phyloP scores from a whole-genome alignment of 2,113 vertebrate genomes.

The Potamarius usumacintae region DNA sequence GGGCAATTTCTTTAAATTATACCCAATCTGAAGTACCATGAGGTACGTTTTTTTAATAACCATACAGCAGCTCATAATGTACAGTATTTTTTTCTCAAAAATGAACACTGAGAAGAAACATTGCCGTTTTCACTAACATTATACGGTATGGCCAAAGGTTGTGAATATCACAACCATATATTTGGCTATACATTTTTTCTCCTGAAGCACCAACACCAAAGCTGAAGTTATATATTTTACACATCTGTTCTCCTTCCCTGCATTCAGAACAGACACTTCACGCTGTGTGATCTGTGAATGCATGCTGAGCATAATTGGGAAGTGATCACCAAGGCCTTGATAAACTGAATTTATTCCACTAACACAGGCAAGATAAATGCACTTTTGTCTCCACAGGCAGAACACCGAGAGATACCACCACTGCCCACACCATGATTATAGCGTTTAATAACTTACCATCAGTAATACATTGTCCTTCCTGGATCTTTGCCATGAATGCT shows the following conservation, averaged over 20 bases:
- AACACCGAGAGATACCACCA: background rate
- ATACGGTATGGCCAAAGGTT: background rate
- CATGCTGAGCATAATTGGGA: constrained; percentile 44
- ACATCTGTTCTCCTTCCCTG: constrained; percentile 9
- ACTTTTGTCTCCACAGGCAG: background rate
- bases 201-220: constrained; percentile 10
- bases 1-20: constrained; percentile 49
- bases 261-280: constrained; percentile 12
- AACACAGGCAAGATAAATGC: constrained; percentile 64
- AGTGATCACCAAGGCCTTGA: constrained; percentile 63
- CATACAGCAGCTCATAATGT: constrained; percentile 11
- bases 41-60: constrained; percentile 38
- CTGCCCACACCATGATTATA: constrained; percentile 57
- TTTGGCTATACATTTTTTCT: constrained; percentile 4
- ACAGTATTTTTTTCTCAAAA: background rate
- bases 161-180: background rate
- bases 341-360: constrained; percentile 55
- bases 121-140: background rate
- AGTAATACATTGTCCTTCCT: constrained; percentile 67
- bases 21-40: constrained; percentile 29
- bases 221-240: constrained; percentile 18
- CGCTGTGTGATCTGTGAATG: constrained; percentile 2
- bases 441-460: constrained; percentile 65
- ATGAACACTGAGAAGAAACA: constrained; percentile 19
- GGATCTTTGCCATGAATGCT: constrained; percentile 67